Evolutionary conservation across 2,888 invertebrate species (phyloP).

Genomic region (Aphidoletes aphidimyza): DNA sequence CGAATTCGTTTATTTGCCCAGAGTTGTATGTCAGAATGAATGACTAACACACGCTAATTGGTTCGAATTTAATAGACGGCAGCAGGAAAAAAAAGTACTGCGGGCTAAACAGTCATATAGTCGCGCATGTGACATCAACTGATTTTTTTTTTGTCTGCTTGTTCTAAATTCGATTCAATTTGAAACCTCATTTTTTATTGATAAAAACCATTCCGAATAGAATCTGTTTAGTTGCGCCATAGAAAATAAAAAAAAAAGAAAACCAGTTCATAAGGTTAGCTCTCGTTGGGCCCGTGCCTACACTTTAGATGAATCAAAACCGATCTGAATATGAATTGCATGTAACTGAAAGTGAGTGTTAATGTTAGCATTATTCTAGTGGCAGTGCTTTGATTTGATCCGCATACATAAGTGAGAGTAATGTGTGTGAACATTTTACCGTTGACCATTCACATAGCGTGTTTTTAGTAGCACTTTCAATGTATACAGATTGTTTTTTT

Average conservation of each 20-base stretch:
- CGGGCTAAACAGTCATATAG: no score
- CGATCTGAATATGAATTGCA: not conserved
- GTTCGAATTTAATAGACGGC: not conserved
- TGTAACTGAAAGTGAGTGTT: constrained; percentile 35
- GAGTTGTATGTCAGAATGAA: not conserved
- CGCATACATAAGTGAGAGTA: constrained; percentile 11
- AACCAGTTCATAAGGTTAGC: not conserved
- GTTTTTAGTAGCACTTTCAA: not conserved
- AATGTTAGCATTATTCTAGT: not conserved
- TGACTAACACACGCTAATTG: not conserved
- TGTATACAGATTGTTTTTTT: no score
- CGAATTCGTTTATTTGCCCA: not conserved
- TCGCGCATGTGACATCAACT: not conserved
- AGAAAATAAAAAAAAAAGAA: no score
- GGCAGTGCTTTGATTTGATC: not conserved
- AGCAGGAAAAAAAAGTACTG: not conserved
- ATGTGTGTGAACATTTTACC: constrained; percentile 38
- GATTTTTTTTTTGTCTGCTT: not conserved
- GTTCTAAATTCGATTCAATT: not conserved
- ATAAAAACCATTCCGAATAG: not conserved
- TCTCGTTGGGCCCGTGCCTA: not conserved
- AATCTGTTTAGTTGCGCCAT: constrained; percentile 4
- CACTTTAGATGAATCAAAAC: no score
- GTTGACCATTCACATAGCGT: not conserved
- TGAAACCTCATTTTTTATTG: not conserved